Conservation (phyloP, 2,797 vertebrate genomes). For the Australoheros facetus region DNA sequence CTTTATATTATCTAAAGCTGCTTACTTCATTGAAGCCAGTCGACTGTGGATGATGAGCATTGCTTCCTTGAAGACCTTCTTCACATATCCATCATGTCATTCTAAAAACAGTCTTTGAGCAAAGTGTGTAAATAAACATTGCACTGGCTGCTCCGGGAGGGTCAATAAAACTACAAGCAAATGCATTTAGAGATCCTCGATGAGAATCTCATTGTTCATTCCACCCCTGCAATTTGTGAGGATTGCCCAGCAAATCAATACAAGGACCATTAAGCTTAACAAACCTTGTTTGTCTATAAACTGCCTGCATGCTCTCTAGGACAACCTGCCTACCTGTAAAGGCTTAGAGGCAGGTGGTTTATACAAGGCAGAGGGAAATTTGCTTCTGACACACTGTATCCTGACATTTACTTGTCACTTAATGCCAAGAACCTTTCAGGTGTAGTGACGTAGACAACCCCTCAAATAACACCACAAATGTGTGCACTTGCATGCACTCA, state of each 20-base stretch:
- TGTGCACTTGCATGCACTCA: neutral
- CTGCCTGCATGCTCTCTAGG: constrained; percentile 45
- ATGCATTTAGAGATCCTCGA: constrained; percentile 72
- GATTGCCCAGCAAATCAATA: constrained; percentile 79
- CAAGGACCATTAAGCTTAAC: constrained; percentile 82
- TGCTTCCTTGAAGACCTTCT: constrained; percentile 25
- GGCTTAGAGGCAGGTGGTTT: constrained; percentile 14
- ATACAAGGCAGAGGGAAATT: constrained; percentile 8
- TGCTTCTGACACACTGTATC: constrained; percentile 5
- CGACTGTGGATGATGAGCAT: constrained; percentile 13
- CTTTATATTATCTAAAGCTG: constrained; percentile 23
- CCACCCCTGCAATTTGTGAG: constrained; percentile 64
- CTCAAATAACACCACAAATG: neutral
- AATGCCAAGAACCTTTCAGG: neutral
- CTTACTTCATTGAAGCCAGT: constrained; percentile 33
- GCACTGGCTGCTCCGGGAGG: constrained; percentile 51
- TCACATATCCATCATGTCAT: constrained; percentile 50
- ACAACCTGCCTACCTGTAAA: constrained; percentile 40
- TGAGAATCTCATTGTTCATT: constrained; percentile 70
- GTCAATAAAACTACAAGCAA: constrained; percentile 75
- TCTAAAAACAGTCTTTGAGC: constrained; percentile 61
- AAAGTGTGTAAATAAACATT: constrained; percentile 70
- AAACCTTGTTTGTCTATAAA: constrained; percentile 76
- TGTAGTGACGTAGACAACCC: constrained; percentile 11
- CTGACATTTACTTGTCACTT: constrained; percentile 17